Percentiles rank a stretch among this genome's conserved stretches.
Evolutionary conservation across 2,888 invertebrate species (phyloP).

Genomic region (Tachina grossa): DNA sequence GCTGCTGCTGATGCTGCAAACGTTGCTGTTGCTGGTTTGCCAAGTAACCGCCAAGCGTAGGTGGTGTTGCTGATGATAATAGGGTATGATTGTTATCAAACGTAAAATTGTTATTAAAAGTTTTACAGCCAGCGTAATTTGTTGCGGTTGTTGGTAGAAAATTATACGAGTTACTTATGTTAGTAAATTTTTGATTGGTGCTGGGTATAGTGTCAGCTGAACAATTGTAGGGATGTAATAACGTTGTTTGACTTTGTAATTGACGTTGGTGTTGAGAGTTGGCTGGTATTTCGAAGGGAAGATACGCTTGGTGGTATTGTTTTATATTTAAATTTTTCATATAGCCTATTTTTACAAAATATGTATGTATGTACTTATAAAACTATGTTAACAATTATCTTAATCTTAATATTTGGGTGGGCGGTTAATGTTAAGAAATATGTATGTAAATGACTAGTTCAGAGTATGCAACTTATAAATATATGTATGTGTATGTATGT

Average conservation of each 20-base stretch:
- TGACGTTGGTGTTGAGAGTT: constrained; percentile 50
- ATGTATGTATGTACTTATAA: constrained; percentile 30
- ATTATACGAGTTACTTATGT: constrained; percentile 36
- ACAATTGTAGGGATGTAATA: constrained; percentile 25
- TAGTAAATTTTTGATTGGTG: constrained; percentile 43
- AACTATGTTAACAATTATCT: constrained; percentile 23
- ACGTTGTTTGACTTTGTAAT: constrained; percentile 47
- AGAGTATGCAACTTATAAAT: constrained; percentile 28
- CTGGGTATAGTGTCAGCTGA: constrained; percentile 7
- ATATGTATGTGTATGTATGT: background rate
- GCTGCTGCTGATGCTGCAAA: constrained; percentile 63
- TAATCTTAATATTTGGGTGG: constrained; percentile 41
- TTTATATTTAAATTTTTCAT: constrained; percentile 72
- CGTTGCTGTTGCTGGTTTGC: constrained; percentile 68
- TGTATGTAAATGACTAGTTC: constrained; percentile 64
- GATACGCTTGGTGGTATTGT: constrained; percentile 71
- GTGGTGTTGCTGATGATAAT: constrained; percentile 42
- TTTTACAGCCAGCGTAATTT: constrained; percentile 29
- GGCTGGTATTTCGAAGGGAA: constrained; percentile 62
- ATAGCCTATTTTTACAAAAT: constrained; percentile 62
- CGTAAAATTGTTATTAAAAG: constrained; percentile 7
- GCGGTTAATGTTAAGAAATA: constrained; percentile 31
- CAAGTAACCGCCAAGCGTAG: constrained; percentile 70
- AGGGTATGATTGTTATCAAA: constrained; percentile 16
- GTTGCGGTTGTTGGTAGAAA: constrained; percentile 22